Evolutionary conservation across 2,888 invertebrate genomes (phyloP), one percentile per base, ranked within the genome.

Genomic region (Coremacera marginata): DNA sequence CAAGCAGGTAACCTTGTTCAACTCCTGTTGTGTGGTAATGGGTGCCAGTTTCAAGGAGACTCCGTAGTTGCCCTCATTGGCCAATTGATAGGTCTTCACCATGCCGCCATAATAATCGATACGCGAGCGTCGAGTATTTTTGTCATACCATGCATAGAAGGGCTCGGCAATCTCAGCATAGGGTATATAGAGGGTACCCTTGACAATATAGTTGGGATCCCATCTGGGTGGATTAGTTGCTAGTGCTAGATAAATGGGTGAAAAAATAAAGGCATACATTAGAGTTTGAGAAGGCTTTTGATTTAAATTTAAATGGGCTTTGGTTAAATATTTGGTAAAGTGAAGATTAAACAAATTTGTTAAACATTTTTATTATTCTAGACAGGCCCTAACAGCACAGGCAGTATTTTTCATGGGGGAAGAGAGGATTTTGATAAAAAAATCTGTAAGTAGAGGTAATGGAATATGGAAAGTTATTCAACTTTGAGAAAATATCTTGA

Each of bases 61-160:
- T 0, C 97, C 97, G 84, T 90, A 94, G 0, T 90, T 86, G 5
- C 92, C 93, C 0, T 92, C 90, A 0, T 90, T 82, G 0, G 90
- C 88, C 34, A 96, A 87, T 89, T 97, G 97, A 84, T 95, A 96
- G 0, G 97, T 98, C 89, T 95, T 95, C n/a, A 96, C 96, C 94
- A 97, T 95, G 88, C 95, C 95, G 80, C 96, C 96, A 90, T 98
- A 98, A 87, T 98, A 98, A 89, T 98, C 98, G 79, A 98, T 95
- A 67, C 98, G 93, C 60, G 97, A 97, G 78, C 93, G 93, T 76
- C 93, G 93, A 74, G 92, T 92, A 5, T 91, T 90, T 37, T 90
- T 92, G 90, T 98, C 97, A 83, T 92, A 97, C 94, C 95, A 98
- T 16, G 95, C 96, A 85, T 93, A 94, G 87, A 98, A 97, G 0